Conservation (phyloP, 2,113 vertebrate species). For the Leptobrachium ailaonicum region DNA sequence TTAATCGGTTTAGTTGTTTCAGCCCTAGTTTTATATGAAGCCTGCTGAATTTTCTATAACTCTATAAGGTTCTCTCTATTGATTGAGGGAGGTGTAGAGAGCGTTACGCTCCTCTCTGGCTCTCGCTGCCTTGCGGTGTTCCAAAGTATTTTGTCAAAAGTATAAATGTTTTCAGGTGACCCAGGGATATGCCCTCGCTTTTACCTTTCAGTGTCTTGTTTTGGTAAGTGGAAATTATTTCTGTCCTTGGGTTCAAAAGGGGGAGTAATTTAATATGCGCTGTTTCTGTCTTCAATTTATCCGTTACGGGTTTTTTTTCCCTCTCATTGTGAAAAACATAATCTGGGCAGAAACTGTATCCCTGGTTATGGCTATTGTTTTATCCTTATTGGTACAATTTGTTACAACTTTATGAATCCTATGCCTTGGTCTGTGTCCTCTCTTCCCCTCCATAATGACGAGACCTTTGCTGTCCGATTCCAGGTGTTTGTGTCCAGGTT, state of each 20-base stretch:
- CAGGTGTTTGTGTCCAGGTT: background rate
- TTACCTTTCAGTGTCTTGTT: constrained; percentile 11
- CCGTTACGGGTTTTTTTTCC: background rate
- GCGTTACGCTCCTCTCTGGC: too few relatives aligned
- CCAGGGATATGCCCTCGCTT: constrained; percentile 6
- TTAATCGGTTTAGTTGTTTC: too few relatives aligned
- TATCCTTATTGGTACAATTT: constrained; percentile 44
- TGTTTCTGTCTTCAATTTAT: constrained; percentile 37
- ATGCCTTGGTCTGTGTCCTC: constrained; percentile 31
- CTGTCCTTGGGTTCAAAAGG: constrained; percentile 26
- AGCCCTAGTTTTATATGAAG: too few relatives aligned
- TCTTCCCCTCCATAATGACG: background rate
- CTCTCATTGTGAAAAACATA: constrained; percentile 27
- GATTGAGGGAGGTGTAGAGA: too few relatives aligned
- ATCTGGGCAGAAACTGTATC: constrained; percentile 21
- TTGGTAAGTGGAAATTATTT: constrained; percentile 26
- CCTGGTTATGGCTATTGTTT: constrained; percentile 43
- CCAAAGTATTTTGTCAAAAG: too few relatives aligned
- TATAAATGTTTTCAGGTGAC: constrained; percentile 3
- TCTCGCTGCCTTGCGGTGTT: too few relatives aligned
- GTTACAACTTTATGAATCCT: constrained; percentile 28
- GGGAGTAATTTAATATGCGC: constrained; percentile 41
- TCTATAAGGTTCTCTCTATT: too few relatives aligned
- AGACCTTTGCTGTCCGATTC: background rate
- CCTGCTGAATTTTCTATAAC: too few relatives aligned